Percentiles rank a stretch among this genome's conserved stretches.
Conservation (phyloP, 2,888 invertebrate species). For the Tachina grossa region DNA sequence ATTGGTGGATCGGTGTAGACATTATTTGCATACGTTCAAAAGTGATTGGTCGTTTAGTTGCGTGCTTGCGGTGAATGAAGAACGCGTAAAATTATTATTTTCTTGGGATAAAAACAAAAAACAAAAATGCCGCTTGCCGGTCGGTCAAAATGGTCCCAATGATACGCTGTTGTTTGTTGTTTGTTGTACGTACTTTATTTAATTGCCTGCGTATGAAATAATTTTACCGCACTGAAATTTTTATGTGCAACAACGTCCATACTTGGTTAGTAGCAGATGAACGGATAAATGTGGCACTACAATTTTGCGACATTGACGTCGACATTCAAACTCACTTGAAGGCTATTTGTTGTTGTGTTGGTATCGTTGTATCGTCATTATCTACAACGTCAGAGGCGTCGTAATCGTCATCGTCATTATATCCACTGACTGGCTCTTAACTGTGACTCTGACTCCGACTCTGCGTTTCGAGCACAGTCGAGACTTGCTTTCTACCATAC, state of each 20-base stretch:
- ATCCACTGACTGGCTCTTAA: background rate
- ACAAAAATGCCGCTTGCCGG: conserved; percentile 60
- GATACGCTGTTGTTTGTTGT: conserved; percentile 23
- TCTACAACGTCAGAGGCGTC: conserved; percentile 35
- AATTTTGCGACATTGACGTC: conserved; percentile 42
- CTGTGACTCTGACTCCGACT: conserved; percentile 26
- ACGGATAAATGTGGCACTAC: conserved; percentile 65
- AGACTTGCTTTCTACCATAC: conserved; percentile 40
- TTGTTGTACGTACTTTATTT: background rate
- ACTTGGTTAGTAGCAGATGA: conserved; percentile 50
- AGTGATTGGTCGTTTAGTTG: conserved; percentile 23
- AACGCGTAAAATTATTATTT: conserved; percentile 37
- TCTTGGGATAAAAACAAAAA: conserved; percentile 19
- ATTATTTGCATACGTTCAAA: conserved; percentile 19
- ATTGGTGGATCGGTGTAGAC: conserved; percentile 39
- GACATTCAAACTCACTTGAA: conserved; percentile 55
- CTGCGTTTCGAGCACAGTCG: background rate
- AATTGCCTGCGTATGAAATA: conserved; percentile 30
- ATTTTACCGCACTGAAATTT: conserved; percentile 34
- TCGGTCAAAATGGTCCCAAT: conserved; percentile 34
- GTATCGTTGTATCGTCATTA: conserved; percentile 31
- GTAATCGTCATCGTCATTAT: conserved; percentile 23
- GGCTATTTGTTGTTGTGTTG: conserved; percentile 23
- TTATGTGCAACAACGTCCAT: background rate
- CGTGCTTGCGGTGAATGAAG: conserved; percentile 6